Evolutionary conservation across 1,140 invertebrate species (phyloP), one percentile per base, ranked within the genome.

Genomic region (Drosophila athabasca): DNA sequence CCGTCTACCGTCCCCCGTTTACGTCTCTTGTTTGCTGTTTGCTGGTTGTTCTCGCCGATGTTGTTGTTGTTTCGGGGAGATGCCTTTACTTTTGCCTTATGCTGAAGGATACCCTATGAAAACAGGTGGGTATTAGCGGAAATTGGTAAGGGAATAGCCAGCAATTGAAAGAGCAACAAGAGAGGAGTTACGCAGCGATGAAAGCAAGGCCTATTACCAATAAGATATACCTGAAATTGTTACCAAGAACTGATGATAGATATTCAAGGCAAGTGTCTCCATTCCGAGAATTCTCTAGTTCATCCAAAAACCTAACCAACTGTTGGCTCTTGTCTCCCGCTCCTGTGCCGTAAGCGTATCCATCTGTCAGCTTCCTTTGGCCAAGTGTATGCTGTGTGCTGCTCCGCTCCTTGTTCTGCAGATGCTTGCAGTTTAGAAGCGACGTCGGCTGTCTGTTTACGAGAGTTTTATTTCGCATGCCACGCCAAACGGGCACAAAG

Each of bases 391-490:
- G 11, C 46, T 43, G 41, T 49, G 54, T 19, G 11, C 46, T 43
- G 41, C 45, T 51, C 57, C 35, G 29, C 45, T 69, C 49, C 58
- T 67, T 68, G 60, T 65, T 50, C 55, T 45, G 24, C 62, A 62
- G 62, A 66, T 66, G 72, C 76, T 72, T 57, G 59, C 53, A 62
- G 70, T 67, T 87, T 70, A 73, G 81, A 85, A 62, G 83, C 77
- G 62, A 59, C 55, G 35, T 39, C 35, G 35, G 64, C 82, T 85
- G 83, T 87, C 82, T 85, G 82, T 81, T 85, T 85, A 85, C 83
- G 78, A 80, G 74, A 82, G 70, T 85, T 85, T 87, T 85, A 87
- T 87, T 87, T 87, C 83, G 78, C 78, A 68, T 87, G 82, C 69
- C 83, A 87, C 66, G 78, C 74, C 74, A 64, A 76, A 76, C 62